Conservation (phyloP, 2,888 invertebrate species). For the Netelia fuscicornis region DNA sequence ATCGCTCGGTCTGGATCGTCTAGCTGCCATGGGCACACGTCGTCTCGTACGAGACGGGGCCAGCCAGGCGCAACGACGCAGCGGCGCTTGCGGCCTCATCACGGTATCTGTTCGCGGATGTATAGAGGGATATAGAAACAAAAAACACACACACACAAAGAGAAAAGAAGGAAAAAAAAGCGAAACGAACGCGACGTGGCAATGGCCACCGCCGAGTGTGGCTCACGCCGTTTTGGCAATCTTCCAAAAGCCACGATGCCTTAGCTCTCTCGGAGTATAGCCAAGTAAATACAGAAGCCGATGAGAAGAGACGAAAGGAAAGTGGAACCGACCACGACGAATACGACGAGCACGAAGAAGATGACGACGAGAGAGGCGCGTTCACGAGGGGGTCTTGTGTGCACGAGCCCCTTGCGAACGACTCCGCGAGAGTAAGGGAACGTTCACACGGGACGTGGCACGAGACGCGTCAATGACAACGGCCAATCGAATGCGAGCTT, state of each 20-base stretch:
- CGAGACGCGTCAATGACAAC: not conserved
- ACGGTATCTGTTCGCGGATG: slow-evolving; percentile 34
- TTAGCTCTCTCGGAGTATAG: slow-evolving; percentile 67
- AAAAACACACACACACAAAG: not conserved
- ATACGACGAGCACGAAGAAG: slow-evolving; percentile 55
- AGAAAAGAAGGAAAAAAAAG: not conserved
- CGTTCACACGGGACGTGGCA: slow-evolving; percentile 33
- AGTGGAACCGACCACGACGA: slow-evolving; percentile 51
- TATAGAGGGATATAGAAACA: slow-evolving; percentile 37
- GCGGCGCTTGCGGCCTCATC: slow-evolving; percentile 43
- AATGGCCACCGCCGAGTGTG: slow-evolving; percentile 45
- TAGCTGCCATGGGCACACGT: not conserved
- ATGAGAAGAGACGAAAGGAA: slow-evolving; percentile 47
- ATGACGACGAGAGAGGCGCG: slow-evolving; percentile 48
- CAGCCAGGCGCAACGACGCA: slow-evolving; percentile 32
- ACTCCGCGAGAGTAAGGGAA: slow-evolving; percentile 13
- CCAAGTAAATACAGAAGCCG: slow-evolving; percentile 71
- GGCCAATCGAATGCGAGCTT: not conserved
- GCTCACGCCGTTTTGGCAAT: slow-evolving; percentile 65
- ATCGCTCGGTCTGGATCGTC: no score
- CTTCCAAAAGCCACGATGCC: slow-evolving; percentile 66
- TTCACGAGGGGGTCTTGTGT: not conserved
- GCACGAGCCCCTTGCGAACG: slow-evolving; percentile 30
- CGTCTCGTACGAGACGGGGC: slow-evolving; percentile 18
- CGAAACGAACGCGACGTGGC: slow-evolving; percentile 50